Evolutionary conservation across 2,113 vertebrate genomes (phyloP).

Genomic region (Uropsilus gracilis): DNA sequence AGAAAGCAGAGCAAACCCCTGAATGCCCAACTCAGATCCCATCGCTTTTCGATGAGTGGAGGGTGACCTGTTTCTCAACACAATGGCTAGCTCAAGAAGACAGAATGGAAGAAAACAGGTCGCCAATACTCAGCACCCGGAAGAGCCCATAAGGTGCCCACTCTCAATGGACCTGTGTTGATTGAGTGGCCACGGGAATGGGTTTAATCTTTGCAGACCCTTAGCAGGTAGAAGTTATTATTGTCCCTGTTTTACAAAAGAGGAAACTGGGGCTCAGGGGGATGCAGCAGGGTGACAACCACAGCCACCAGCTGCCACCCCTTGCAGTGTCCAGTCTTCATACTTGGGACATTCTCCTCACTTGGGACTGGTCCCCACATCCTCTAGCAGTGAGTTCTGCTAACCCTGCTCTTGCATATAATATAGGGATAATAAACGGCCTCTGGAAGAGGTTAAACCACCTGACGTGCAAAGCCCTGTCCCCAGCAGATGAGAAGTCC

Average conservation of each 20-base stretch:
- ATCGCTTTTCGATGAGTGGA: not conserved
- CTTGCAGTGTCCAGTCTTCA: accelerated
- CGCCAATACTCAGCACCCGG: accelerated
- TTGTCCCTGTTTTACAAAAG: not conserved
- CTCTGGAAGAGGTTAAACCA: not conserved
- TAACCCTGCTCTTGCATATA: not conserved
- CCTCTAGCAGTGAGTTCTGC: too few relatives aligned
- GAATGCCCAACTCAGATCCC: not conserved
- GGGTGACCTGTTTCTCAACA: not conserved
- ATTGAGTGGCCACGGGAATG: not conserved
- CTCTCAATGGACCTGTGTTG: not conserved
- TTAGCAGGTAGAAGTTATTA: not conserved
- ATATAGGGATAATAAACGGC: not conserved
- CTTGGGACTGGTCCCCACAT: accelerated
- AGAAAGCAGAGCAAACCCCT: not conserved
- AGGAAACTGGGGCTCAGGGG: not conserved
- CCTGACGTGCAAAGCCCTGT: not conserved
- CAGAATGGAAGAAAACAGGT: too few relatives aligned
- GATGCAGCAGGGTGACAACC: accelerated
- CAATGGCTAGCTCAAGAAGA: not conserved
- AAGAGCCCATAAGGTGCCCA: accelerated
- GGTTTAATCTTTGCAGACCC: not conserved
- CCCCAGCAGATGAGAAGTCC: not conserved
- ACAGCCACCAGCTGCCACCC: accelerated
- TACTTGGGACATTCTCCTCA: not conserved